phyloP scores from a whole-genome alignment of 1,140 invertebrate genomes.

The Leucophenga varia region DNA sequence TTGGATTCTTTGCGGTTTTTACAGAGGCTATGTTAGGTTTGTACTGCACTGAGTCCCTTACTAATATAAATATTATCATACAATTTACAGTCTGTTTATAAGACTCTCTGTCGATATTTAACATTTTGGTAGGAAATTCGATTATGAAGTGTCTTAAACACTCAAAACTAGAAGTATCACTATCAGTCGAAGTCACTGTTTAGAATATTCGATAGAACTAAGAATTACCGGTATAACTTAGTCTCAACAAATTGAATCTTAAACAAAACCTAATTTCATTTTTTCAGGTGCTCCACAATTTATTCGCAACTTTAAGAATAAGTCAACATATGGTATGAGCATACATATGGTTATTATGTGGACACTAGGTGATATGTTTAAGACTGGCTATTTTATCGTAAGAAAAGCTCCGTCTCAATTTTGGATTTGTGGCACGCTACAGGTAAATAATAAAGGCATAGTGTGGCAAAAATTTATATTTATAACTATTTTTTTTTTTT shows the following conservation, averaged over 20 bases:
- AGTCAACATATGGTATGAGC: constrained; percentile 76
- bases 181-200: too few relatives aligned
- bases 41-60: constrained; percentile 1
- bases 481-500: constrained; percentile 1
- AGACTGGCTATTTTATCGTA: constrained; percentile 93
- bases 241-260: too few relatives aligned
- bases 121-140: neutral
- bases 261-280: too few relatives aligned
- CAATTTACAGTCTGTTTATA: too few relatives aligned
- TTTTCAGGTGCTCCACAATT: constrained; percentile 77
- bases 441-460: constrained; percentile 63
- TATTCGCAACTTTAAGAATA: constrained; percentile 75
- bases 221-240: too few relatives aligned
- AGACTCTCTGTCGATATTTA: too few relatives aligned
- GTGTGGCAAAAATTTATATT: neutral
- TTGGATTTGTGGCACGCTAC: constrained; percentile 90
- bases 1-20: constrained; percentile 93
- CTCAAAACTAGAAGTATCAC: too few relatives aligned
- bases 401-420: constrained; percentile 91
- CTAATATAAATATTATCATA: constrained; percentile 7
- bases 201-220: too few relatives aligned
- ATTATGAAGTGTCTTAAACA: too few relatives aligned
- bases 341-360: constrained; percentile 95
- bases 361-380: constrained; percentile 93
- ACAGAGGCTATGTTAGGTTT: constrained; percentile 92